Percentiles rank a stretch among this genome's conserved stretches.
Evolutionary conservation across 2,888 invertebrate genomes (phyloP).

Genomic region (Odontomyia ornata): DNA sequence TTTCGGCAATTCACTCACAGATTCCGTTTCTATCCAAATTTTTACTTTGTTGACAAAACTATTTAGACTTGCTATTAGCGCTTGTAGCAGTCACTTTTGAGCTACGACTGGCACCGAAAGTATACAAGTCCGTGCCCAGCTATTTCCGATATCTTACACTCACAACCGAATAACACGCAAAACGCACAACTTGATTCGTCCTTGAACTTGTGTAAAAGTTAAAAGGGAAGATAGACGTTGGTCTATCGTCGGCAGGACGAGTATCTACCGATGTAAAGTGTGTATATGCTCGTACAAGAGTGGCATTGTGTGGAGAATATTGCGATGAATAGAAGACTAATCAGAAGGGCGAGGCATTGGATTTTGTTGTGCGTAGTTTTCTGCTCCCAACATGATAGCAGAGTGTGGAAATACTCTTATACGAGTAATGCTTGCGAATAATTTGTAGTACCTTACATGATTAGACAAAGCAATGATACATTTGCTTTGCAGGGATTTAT

Average conservation of each 20-base stretch:
- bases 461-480: too few relatives aligned
- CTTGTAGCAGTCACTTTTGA: neutral
- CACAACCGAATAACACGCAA: neutral
- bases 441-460: too few relatives aligned
- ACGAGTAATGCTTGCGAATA: too few relatives aligned
- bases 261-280: neutral
- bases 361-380: neutral
- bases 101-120: constrained; percentile 15
- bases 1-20: too few relatives aligned
- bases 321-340: neutral
- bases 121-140: neutral
- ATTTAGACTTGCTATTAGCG: neutral
- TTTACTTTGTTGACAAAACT: neutral
- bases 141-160: neutral
- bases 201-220: constrained; percentile 32
- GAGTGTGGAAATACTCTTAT: too few relatives aligned
- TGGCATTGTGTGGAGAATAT: neutral
- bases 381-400: neutral
- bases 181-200: constrained; percentile 16
- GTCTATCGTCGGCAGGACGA: neutral
- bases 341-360: constrained; percentile 3
- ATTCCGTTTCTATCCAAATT: neutral
- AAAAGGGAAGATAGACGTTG: neutral
- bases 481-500: too few relatives aligned
- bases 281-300: neutral